Base-by-base conservation (phyloP, 1,140 invertebrate species). In the Helicoverpa zea region DNA sequence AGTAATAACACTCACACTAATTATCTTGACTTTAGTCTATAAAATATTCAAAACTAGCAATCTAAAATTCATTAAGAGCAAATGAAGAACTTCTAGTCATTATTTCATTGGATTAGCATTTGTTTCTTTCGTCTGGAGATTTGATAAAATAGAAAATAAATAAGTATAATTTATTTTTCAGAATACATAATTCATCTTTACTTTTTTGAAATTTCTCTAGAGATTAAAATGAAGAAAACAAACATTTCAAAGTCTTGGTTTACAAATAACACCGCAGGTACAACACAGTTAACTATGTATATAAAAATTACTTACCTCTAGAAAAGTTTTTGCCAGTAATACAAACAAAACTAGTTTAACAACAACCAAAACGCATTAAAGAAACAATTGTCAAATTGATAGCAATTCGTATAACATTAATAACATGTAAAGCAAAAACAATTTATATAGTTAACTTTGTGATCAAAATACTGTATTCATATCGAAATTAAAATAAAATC, bases 11-110 rank as follows among this genome's bases (percentile, higher is more conserved):
- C 14, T 54, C 49, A 52, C 49, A 70, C 66, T 51, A 52, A 52
- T 54, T 70, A 29, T 51, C 49, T 47, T 52, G 18, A 12, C 47
- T 70, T 16, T 47, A 3, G 9, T 16, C 16, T 23, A 54, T 70
- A 29, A 70, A 70, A 70, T 70, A 70, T 70, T 54, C 49, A 70
- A 70, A 68, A 70, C 66, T 70, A 70, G 66, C 49, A 30, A 54
- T 70, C 23, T 51, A 29, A 18, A 52, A 54, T 70, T 70, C 66
- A 51, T 70, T 70, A 51, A 3, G 49, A 52, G 11, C 13, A 12
- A 52, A 30, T n/a, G 66, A 70, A 29, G 1, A 30, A 43, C 30
- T 59, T 23, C 12, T 13, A 59, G 18, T 16, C 13, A 11, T 18
- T 18, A 12, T 49, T 64, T 47, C 18, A 66, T 66, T 66, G 18